Conservation (phyloP, 1,140 invertebrate genomes). For the Agrypnia vestita region DNA sequence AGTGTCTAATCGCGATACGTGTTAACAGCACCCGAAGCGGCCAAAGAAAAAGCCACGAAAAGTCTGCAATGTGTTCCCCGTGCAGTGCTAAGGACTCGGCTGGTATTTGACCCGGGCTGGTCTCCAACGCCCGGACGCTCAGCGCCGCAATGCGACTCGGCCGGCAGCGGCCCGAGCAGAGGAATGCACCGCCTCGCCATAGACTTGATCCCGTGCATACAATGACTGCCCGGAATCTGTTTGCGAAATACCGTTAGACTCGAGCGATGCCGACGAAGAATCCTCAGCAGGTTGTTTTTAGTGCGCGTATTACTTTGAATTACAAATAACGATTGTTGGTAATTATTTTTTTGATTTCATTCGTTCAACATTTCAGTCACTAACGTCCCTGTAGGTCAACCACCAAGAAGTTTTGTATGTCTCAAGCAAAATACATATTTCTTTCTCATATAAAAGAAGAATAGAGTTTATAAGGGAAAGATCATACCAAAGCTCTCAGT, state of each 20-base stretch:
- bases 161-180: neutral
- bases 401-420: too few species aligned
- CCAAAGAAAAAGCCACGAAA: neutral
- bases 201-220: constrained; percentile 3
- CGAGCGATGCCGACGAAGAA: too few species aligned
- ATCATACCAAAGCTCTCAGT: too few species aligned
- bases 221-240: constrained; percentile 2
- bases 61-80: neutral
- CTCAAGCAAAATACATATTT: too few species aligned
- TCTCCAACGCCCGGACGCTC: neutral
- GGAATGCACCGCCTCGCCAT: neutral
- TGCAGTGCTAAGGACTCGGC: neutral
- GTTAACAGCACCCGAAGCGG: constrained; percentile 1
- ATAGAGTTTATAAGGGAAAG: too few species aligned
- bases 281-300: too few species aligned
- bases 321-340: too few species aligned
- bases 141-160: neutral
- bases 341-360: too few species aligned
- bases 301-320: too few species aligned
- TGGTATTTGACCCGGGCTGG: neutral
- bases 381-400: too few species aligned
- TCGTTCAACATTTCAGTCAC: too few species aligned
- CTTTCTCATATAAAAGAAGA: too few species aligned
- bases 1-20: neutral
- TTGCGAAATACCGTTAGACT: constrained; percentile 17